phyloP scores from a whole-genome alignment of 2,113 vertebrate genomes.

The Smithornis capensis region DNA sequence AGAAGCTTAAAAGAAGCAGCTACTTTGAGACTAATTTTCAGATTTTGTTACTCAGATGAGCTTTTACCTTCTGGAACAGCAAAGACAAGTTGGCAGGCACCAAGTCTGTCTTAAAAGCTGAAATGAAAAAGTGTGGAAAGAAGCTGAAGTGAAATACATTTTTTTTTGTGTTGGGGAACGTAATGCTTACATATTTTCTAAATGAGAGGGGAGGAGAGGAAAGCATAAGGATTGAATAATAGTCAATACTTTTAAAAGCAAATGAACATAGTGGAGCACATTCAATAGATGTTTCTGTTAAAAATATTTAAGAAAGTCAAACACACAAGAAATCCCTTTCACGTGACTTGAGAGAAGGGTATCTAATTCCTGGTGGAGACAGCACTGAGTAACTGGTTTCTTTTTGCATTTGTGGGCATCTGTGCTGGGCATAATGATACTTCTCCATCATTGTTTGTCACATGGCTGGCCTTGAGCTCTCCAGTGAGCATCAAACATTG shows the following conservation, averaged over 20 bases:
- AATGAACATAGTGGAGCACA: background rate
- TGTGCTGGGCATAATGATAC: background rate
- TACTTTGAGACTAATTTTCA: background rate
- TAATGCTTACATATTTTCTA: background rate
- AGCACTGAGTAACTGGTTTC: too few relatives aligned
- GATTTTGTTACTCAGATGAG: background rate
- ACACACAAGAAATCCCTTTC: background rate
- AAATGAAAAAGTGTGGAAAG: background rate
- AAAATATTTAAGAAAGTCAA: background rate
- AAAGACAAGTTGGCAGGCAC: background rate
- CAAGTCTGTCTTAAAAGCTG: background rate
- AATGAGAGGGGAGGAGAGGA: background rate
- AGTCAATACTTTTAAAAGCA: background rate
- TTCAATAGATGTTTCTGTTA: background rate
- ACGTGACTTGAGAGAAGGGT: background rate
- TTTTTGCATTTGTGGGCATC: background rate
- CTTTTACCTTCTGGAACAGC: background rate
- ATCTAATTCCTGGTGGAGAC: too few relatives aligned
- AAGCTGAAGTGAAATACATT: background rate
- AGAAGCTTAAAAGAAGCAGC: background rate
- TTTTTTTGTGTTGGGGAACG: background rate
- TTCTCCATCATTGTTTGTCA: background rate
- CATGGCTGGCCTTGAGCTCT: background rate
- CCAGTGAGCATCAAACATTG: background rate
- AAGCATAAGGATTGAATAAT: background rate